Base-by-base conservation (phyloP, 2,888 invertebrate genomes). In the Chouioia cunea region DNA sequence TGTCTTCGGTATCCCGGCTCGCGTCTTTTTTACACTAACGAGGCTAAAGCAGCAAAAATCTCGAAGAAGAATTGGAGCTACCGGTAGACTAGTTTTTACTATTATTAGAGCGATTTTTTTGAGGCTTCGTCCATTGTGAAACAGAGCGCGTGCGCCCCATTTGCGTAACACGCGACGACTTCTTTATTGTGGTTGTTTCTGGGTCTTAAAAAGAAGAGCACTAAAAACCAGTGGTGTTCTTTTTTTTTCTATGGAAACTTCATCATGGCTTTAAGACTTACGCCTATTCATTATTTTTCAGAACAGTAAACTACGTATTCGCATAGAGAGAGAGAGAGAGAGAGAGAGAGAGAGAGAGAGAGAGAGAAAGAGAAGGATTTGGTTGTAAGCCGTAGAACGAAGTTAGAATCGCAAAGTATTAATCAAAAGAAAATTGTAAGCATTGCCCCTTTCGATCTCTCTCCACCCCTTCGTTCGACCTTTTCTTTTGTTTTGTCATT, bases 61-160 rank as follows among this genome's bases (percentile, higher is more conserved):
- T 4, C n/a, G 43, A 10, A 57, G 58, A 68, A 68, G n/a, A 60
- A 59, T 16, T 23, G 6, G 27, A 10, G 10, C 46, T 18, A 22
- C 46, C 27, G 58, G 59, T 43, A 67, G 50, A 67, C 70, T 27
- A 73, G 54, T 73, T 84, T 84, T 84, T 82, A 81, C 81, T 79
- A 83, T 83, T 83, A 84, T 82, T 84, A 82, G 82, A 81, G 79
- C 78, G 78, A 81, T 82, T 84, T 83, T n/a, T 83, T 83, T 83
- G 62, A 56, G 44, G 62, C 64, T 73, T 36, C 10, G 36, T 65
- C 69, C 74, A 68, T 60, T 71, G 75, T 64, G 64, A 43, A 56
- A 64, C 43, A 47, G 16, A 58, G 59, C 76, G 73, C 77, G 78
- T 76, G 77, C 75, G 77, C 76, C 73, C 69, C 58, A 74, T 76